Conservation (phyloP, 2,888 invertebrate species). For the Nomada goodeniana region DNA sequence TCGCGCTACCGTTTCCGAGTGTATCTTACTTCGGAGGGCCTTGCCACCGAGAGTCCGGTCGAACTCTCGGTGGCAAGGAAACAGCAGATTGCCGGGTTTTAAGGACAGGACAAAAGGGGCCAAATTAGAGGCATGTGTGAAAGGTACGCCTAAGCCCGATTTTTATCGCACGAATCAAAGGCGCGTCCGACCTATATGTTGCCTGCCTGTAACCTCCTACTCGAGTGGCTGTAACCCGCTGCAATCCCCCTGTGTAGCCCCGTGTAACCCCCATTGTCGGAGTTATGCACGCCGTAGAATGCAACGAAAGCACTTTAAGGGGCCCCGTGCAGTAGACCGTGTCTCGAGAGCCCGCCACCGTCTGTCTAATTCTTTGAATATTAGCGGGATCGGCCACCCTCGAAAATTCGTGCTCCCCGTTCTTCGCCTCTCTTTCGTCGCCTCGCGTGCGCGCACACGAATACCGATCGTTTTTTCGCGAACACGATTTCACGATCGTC, state of each 20-base stretch:
- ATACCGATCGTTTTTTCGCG: constrained; percentile 26
- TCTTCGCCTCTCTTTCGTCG: constrained; percentile 16
- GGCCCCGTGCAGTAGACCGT: constrained; percentile 76
- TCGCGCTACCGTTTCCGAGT: too few species aligned
- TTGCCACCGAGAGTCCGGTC: neutral
- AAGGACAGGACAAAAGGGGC: constrained; percentile 8
- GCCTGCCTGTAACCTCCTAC: constrained; percentile 63
- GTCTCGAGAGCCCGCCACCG: constrained; percentile 76
- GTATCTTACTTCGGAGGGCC: neutral
- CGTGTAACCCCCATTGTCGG: constrained; percentile 66
- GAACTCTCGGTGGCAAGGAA: neutral
- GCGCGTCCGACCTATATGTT: constrained; percentile 65
- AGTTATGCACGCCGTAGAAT: constrained; percentile 63
- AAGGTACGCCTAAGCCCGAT: constrained; percentile 59
- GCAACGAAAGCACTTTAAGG: constrained; percentile 74
- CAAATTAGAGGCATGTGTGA: constrained; percentile 54
- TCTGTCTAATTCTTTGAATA: constrained; percentile 78
- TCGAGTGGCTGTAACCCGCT: constrained; percentile 66
- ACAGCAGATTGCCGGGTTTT: neutral
- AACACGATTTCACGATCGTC: neutral
- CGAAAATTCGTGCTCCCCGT: constrained; percentile 58
- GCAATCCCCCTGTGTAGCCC: constrained; percentile 40
- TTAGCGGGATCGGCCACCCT: constrained; percentile 75
- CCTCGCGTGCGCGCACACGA: constrained; percentile 28
- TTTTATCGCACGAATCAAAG: constrained; percentile 65